Conservation (phyloP, 1,140 invertebrate genomes). For the Hesperophylax magnus region DNA sequence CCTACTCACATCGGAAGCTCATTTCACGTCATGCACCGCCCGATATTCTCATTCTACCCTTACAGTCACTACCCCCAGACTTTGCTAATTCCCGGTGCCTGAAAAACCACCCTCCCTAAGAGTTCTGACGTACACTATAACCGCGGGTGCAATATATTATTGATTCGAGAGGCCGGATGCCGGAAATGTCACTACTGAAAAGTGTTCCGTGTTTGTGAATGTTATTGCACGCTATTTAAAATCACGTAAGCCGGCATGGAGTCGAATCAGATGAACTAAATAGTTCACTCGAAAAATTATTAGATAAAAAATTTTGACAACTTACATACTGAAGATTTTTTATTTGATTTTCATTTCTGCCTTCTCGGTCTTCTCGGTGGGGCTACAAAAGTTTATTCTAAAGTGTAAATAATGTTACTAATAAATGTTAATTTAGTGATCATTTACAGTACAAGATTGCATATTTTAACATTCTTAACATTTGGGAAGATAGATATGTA, state of each 20-base stretch:
- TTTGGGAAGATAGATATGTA: too few relatives aligned
- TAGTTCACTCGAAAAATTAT: too few relatives aligned
- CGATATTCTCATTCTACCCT: conserved; percentile 30
- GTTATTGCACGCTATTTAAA: conserved; percentile 11
- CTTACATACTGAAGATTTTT: too few relatives aligned
- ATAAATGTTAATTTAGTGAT: too few relatives aligned
- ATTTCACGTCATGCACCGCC: conserved; percentile 43
- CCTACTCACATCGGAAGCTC: conserved; percentile 5
- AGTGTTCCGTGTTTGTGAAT: neutral
- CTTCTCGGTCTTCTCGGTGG: too few relatives aligned
- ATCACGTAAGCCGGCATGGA: neutral
- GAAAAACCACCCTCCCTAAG: conserved; percentile 26
- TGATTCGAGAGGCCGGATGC: conserved; percentile 34
- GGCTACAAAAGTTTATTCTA: too few relatives aligned
- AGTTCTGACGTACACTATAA: neutral
- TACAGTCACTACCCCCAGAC: neutral
- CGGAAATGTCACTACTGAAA: conserved; percentile 26
- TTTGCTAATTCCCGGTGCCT: conserved; percentile 32
- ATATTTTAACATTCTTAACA: too few relatives aligned
- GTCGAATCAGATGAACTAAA: neutral
- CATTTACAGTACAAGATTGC: too few relatives aligned
- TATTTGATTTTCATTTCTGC: too few relatives aligned
- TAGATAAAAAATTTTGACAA: too few relatives aligned
- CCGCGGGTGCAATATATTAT: conserved; percentile 31
- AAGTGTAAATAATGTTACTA: too few relatives aligned